Evolutionary conservation across 2,888 invertebrate species (phyloP), one percentile per base, ranked within the genome.

Genomic region (Idaea aversata): DNA sequence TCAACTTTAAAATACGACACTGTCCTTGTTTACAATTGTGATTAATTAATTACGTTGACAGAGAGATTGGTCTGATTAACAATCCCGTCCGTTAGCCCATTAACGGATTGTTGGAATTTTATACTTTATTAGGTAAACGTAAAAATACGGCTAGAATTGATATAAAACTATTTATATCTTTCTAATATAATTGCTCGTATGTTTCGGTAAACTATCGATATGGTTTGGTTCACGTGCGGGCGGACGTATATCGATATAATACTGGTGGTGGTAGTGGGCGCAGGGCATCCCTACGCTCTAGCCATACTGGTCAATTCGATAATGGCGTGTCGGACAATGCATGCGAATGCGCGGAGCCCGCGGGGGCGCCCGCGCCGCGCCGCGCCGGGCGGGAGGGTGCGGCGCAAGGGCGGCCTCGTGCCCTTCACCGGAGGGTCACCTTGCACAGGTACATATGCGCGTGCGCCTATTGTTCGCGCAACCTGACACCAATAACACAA

Each of bases 381-480:
- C 68, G 75, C 75, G 77, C 74, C 77, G 73, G 71, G 75, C 66
- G 78, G 73, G 78, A 78, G 80, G 74, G 74, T 77, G 84, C 87
- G 82, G 86, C 82, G 82, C 86, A 86, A 87, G 86, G 88, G 85
- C 86, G 81, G 82, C 82, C 81, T 78, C 84, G 88, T 91, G 92
- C 92, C 92, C 92, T 92, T 92, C 88, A 84, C 78, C 78, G 75
- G 76, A 72, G 80, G 91, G 91, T 91, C 91, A 91, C 91, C 91
- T 91, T 91, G 88, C 82, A 79, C 88, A 87, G 88, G 90, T 90
- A 88, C 89, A 47, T 25, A 84, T 83, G 87, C 88, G 88, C 89
- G 86, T 88, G 88, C 87, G 84, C 84, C 91, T 91, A 91, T 91
- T 91, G 89, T 88, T 82, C 80, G 85, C 81, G 83, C 87, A 90